Evolutionary conservation across 1,140 invertebrate species (phyloP), one percentile per base, ranked within the genome.

Genomic region (Atta colombica): DNA sequence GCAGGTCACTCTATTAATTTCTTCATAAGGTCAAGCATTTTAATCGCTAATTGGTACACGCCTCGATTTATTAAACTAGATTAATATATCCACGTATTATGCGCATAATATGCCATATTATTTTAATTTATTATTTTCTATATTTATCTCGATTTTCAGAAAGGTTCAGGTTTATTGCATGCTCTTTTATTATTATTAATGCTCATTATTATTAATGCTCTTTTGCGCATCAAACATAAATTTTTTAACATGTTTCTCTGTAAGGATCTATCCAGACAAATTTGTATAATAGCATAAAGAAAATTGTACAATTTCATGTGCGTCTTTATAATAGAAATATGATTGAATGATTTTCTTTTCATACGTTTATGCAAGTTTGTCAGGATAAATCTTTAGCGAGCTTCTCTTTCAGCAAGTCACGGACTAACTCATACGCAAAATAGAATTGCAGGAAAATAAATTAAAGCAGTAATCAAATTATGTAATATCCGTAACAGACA

Each of bases 1-100:
- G 25, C 45, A 74, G 53, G 21, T 81, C 68, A 49, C 7, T 49
- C 7, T 21, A 14, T 31, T 49, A 60, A 72, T 82, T 74, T 31
- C 6, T 7, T 21, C 39, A 10, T 65, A 2, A 81, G 25, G 53
- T 72, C 65, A 49, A 8, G 21, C 18, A 39, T 3, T 74, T 81
- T 74, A 84, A 84, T 61, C 39, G 25, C 18, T 84, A 74, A 74
- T 74, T 63, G 55, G 1, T 39, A 31, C 39, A 21, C 18, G 6
- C 0, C 35, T 14, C 25, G 10, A 72, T 61, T 61, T 74, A 82
- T 82, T 82, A 68, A 61, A 74, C 18, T 60, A 18, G n/a, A 72
- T 82, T 72, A 60, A 81, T n/a, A 16, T 4, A 25, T 68, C 16
- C 21, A 7, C 16, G 1, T 16, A n/a, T 18, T 51, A 66, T 21